Evolutionary conservation across 2,797 vertebrate species (phyloP).

Genomic region (Acanthurus lineatus): DNA sequence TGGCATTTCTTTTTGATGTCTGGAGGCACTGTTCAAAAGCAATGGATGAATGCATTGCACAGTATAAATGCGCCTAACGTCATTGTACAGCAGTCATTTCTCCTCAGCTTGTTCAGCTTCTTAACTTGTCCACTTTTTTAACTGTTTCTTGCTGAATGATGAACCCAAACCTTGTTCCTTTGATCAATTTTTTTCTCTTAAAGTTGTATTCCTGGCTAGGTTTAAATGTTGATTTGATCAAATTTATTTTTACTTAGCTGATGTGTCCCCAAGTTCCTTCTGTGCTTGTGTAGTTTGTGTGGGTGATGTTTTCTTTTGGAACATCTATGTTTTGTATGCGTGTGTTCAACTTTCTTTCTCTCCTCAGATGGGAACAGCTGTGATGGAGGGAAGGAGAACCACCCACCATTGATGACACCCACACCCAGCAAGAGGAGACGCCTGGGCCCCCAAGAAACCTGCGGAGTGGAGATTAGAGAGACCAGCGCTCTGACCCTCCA

Average conservation of each 20-base stretch:
- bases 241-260: slow-evolving; percentile 19
- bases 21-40: slow-evolving; percentile 55
- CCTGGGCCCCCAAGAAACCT: slow-evolving; percentile 53
- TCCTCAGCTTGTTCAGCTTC: slow-evolving; percentile 44
- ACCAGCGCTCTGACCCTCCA: slow-evolving; percentile 45
- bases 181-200: slow-evolving; percentile 16
- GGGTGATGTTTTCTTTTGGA: too few species aligned
- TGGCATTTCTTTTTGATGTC: slow-evolving; percentile 66
- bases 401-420: slow-evolving; percentile 52
- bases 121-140: slow-evolving; percentile 35
- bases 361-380: slow-evolving; percentile 66
- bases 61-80: slow-evolving; percentile 46
- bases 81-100: slow-evolving; percentile 39
- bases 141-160: slow-evolving; percentile 33
- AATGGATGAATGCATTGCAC: slow-evolving; percentile 55
- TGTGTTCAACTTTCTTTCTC: too few species aligned
- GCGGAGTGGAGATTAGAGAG: slow-evolving; percentile 78
- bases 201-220: too few species aligned
- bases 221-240: slow-evolving; percentile 1
- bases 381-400: slow-evolving; percentile 79
- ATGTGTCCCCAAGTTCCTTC: slow-evolving; percentile 29
- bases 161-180: not conserved
- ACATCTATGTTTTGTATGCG: too few species aligned
- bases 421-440: slow-evolving; percentile 78
- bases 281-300: slow-evolving; percentile 44